A percentile compares a stretch with the other conserved stretches of the same genome.
These are phyloP conservation scores for Phymorhynchus buccinoides DNA, from an alignment of 1,140 invertebrate species.

Conservation along the genomic window DNA sequence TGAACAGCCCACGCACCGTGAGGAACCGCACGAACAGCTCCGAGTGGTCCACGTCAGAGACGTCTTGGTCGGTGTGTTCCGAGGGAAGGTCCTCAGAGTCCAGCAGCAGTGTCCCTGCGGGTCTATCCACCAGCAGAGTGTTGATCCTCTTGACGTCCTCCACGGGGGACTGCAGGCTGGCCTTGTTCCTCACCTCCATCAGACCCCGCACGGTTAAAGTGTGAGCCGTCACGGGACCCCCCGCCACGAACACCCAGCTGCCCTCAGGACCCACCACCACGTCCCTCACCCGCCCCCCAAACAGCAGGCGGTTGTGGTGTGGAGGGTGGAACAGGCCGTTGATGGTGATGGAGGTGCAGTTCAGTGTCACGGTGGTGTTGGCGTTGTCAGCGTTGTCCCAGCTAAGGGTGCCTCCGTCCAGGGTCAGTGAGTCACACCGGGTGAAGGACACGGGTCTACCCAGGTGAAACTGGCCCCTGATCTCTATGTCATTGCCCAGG, in stretches of 20 bases:
- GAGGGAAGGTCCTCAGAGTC: slow-evolving; percentile 41
- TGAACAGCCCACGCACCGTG: slow-evolving; percentile 48
- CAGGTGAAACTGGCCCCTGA: slow-evolving; percentile 49
- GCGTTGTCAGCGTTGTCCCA: no score
- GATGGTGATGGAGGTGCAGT: slow-evolving; percentile 56
- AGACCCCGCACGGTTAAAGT: slow-evolving; percentile 51
- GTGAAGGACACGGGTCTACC: slow-evolving; percentile 49
- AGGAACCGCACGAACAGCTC: slow-evolving; percentile 47
- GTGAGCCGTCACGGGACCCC: slow-evolving; percentile 52
- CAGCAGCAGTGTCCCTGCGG: slow-evolving; percentile 45
- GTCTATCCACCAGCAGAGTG: slow-evolving; percentile 46
- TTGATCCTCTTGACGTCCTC: slow-evolving; percentile 43
- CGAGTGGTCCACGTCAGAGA: slow-evolving; percentile 39
- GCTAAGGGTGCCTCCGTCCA: slow-evolving; percentile 47
- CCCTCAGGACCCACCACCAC: slow-evolving; percentile 48
- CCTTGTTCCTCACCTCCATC: slow-evolving; percentile 54
- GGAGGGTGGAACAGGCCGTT: slow-evolving; percentile 53
- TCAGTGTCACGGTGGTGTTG: slow-evolving; percentile 45
- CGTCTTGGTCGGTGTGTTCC: slow-evolving; percentile 14
- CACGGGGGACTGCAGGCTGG: slow-evolving; percentile 49
- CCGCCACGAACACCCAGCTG: slow-evolving; percentile 44
- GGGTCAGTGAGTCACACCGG: slow-evolving; percentile 48
- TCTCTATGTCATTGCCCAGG: slow-evolving; percentile 48
- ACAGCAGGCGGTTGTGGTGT: slow-evolving; percentile 25
- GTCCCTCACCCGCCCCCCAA: slow-evolving; percentile 3